Evolutionary conservation across 2,113 vertebrate species (phyloP), one percentile per base, ranked within the genome.

Genomic region (Grammatotria lemairii): DNA sequence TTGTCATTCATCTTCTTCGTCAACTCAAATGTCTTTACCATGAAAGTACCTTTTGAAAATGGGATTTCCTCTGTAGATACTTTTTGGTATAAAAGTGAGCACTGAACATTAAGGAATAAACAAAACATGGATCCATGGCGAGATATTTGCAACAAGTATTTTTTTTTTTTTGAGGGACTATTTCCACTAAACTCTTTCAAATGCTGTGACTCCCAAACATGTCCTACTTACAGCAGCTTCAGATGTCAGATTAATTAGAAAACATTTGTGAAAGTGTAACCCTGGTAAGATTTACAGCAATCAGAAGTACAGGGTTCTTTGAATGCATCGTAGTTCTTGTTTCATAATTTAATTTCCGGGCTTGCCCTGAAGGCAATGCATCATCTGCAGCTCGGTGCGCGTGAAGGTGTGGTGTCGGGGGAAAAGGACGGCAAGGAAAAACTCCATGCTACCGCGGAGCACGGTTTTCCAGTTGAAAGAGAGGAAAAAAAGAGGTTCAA

Each of bases 201-300:
- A 84, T 65, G 80, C 38, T 16, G 49, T 33, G 28, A 82, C 63
- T 85, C 58, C 23, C 35, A 63, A 90, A 85, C 60, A 68, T 89
- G 89, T 83, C 91, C 88, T 84, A 70, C 85, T 94, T 93, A 87
- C 19, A 88, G 80, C 91, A 90, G 31, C 42, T 82, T 88, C 65
- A 40, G 31, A 49, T 82, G 9, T 68, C 58, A 73, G 17, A 14
- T 47, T 45, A 42, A 83, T 80, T 53, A 81, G 33, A 58, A 75
- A 75, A 75, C 21, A 75, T 26, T 28, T 85, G 45, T 87, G 89
- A 31, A 31, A 31, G 28, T 31, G 28, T 31, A 31, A 31, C 28
- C 28, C 28, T 31, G 28, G 28, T 31, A 6, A 31, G 28, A 31
- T 31, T 31, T 31, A 31, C 33, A 33, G 33, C 33, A 8, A 33